Conservation (phyloP, 2,113 vertebrate species). For the Globicephala melas region DNA sequence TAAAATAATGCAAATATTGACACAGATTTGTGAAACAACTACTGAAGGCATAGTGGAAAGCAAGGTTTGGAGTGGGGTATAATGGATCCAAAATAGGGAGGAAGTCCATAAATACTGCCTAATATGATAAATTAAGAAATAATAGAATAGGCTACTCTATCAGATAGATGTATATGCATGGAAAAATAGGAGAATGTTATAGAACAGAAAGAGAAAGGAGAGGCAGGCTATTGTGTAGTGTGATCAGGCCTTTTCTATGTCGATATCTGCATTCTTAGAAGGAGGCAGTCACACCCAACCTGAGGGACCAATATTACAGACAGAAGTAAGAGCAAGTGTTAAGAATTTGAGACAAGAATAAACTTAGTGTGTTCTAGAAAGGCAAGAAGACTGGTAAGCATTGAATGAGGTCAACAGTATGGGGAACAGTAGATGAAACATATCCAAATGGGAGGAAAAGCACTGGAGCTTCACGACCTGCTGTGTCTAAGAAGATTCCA, state of each 20-base stretch:
- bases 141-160: background rate
- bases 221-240: background rate
- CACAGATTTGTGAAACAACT: background rate
- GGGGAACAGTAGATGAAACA: background rate
- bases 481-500: background rate
- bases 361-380: background rate
- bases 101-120: background rate
- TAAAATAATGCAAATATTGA: slow-evolving; percentile 8
- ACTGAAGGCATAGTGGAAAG: background rate
- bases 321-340: background rate
- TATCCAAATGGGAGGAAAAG: background rate
- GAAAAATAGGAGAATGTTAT: background rate
- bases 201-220: background rate
- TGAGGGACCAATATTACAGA: background rate
- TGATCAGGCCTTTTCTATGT: background rate
- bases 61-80: background rate
- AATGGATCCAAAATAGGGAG: background rate
- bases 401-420: background rate
- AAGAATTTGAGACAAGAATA: background rate
- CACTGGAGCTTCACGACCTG: background rate
- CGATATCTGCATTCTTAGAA: background rate
- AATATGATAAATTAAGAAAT: background rate
- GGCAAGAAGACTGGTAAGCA: background rate
- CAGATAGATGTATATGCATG: background rate
- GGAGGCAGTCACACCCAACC: background rate